Evolutionary conservation across 2,888 invertebrate genomes (phyloP).

Genomic region (Fragum fragum): DNA sequence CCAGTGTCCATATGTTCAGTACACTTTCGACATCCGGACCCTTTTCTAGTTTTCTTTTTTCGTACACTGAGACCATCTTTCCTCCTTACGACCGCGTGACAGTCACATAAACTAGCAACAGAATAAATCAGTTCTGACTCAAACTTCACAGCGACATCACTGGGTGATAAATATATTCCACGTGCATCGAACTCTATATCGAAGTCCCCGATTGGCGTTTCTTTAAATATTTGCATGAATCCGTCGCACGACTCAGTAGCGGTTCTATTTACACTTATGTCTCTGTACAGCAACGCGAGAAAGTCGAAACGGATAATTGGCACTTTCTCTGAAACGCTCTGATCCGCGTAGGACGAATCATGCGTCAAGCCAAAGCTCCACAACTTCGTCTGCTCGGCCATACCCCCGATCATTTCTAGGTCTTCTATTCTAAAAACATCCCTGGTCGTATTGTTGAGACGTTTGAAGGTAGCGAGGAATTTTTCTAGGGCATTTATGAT

Average conservation of each 20-base stretch:
- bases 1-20: background rate
- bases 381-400: constrained; percentile 7
- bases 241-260: background rate
- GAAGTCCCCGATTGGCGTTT: background rate
- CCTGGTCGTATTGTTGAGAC: background rate
- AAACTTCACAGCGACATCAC: background rate
- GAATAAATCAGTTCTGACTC: background rate
- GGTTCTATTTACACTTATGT: background rate
- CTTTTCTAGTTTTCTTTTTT: background rate
- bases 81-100: background rate
- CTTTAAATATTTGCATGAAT: background rate
- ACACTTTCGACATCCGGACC: background rate
- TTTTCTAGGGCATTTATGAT: background rate
- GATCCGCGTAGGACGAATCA: background rate
- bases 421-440: background rate
- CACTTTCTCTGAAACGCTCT: background rate
- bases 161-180: background rate
- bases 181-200: background rate
- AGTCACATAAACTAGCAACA: background rate
- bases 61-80: background rate
- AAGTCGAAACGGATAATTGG: background rate
- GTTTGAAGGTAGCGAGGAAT: background rate
- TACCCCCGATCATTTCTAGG: background rate
- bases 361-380: constrained; percentile 1
- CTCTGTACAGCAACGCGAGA: background rate